These are phyloP conservation scores for Atrichornis clamosus DNA, from an alignment of 2,113 vertebrate genomes.

Conservation along the genomic window DNA sequence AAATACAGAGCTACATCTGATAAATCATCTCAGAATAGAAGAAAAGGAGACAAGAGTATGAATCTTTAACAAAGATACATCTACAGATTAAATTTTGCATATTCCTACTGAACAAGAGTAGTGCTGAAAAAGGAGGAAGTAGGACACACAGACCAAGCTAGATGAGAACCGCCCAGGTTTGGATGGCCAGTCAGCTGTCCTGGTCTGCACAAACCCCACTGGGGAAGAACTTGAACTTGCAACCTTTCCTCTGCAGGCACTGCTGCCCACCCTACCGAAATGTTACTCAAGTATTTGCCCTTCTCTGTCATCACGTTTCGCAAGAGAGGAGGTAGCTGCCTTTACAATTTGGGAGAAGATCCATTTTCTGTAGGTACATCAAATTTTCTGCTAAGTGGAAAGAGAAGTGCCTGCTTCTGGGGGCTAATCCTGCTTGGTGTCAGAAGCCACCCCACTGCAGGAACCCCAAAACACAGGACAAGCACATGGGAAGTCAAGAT, in stretches of 20 bases:
- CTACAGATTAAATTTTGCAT: background rate
- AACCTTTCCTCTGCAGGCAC: background rate
- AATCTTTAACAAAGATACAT: background rate
- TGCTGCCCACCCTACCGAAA: background rate
- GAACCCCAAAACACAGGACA: background rate
- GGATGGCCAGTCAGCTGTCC: background rate
- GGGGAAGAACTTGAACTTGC: background rate
- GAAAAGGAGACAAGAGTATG: background rate
- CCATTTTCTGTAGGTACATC: background rate
- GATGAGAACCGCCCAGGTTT: background rate
- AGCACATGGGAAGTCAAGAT: background rate
- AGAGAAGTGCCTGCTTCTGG: background rate
- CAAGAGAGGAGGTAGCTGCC: background rate
- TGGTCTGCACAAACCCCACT: accelerated
- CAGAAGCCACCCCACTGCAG: background rate
- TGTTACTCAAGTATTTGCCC: background rate
- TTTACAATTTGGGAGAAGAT: background rate
- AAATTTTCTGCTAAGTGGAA: background rate
- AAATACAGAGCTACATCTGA: background rate
- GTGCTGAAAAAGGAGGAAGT: background rate
- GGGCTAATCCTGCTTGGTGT: background rate
- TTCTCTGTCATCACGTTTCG: background rate
- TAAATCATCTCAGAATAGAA: background rate
- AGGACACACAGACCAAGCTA: background rate
- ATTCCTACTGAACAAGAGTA: background rate